Evolutionary conservation across 2,888 invertebrate genomes (phyloP).

Genomic region (Drosophila borborema): DNA sequence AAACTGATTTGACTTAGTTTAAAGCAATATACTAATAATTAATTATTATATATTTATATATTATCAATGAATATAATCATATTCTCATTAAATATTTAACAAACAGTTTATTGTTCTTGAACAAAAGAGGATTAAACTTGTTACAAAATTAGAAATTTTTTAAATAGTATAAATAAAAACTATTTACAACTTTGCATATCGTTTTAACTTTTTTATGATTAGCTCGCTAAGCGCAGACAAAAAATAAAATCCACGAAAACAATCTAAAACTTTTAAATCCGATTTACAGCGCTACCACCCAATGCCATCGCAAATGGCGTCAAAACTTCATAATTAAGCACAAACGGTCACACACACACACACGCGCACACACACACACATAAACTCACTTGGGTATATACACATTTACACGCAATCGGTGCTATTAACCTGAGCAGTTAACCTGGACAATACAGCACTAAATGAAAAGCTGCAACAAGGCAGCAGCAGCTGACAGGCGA

Average conservation of each 20-base stretch:
- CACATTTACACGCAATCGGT: constrained; percentile 38
- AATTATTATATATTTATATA: too few species aligned
- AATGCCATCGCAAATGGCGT: constrained; percentile 37
- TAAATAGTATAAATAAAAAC: background rate
- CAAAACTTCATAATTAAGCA: constrained; percentile 49
- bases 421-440: constrained; percentile 49
- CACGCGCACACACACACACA: background rate
- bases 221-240: constrained; percentile 2
- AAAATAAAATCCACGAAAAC: constrained; percentile 29
- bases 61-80: too few species aligned
- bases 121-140: background rate
- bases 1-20: too few species aligned
- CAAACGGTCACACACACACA: constrained; percentile 13
- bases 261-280: constrained; percentile 39
- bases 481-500: constrained; percentile 31
- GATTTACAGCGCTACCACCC: constrained; percentile 22
- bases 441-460: constrained; percentile 46
- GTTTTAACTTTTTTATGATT: constrained; percentile 20
- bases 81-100: too few species aligned
- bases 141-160: background rate
- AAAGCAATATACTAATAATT: too few species aligned
- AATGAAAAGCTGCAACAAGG: constrained; percentile 37
- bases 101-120: background rate
- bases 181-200: constrained; percentile 6
- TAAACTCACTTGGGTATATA: constrained; percentile 4